These are phyloP conservation scores for Tetragonula clypearis DNA, from an alignment of 1,140 invertebrate genomes.

Conservation along the genomic window DNA sequence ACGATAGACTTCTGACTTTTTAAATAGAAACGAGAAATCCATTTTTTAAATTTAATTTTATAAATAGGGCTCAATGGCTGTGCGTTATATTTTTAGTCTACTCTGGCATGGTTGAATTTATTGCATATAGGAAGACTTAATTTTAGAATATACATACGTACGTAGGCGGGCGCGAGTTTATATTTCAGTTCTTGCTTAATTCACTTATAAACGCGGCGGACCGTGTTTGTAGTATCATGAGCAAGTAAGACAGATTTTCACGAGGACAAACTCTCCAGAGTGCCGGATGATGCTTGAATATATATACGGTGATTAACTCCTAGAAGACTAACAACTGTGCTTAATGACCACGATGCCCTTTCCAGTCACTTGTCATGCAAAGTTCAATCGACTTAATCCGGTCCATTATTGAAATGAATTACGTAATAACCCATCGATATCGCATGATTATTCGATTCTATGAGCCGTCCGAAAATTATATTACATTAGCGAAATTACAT, in stretches of 20 bases:
- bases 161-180: constrained; percentile 3
- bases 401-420: constrained; percentile 24
- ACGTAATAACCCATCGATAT: background rate
- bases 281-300: constrained; percentile 26
- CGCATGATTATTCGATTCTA: background rate
- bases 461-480: background rate
- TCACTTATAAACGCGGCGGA: background rate
- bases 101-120: background rate
- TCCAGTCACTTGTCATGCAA: constrained; percentile 11
- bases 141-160: background rate
- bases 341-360: background rate
- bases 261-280: constrained; percentile 1
- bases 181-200: constrained; percentile 27
- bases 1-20: background rate
- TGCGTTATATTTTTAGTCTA: background rate
- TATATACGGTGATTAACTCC: constrained; percentile 49
- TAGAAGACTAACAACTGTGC: constrained; percentile 13
- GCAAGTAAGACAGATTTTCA: constrained; percentile 33
- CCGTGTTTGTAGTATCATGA: constrained; percentile 8
- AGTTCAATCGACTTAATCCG: constrained; percentile 16
- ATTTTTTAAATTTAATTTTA: background rate
- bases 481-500: background rate
- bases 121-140: background rate
- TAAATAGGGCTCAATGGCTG: background rate
- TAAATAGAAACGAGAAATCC: background rate